Conservation (phyloP, 2,113 vertebrate species). For the Entosphenus tridentatus region DNA sequence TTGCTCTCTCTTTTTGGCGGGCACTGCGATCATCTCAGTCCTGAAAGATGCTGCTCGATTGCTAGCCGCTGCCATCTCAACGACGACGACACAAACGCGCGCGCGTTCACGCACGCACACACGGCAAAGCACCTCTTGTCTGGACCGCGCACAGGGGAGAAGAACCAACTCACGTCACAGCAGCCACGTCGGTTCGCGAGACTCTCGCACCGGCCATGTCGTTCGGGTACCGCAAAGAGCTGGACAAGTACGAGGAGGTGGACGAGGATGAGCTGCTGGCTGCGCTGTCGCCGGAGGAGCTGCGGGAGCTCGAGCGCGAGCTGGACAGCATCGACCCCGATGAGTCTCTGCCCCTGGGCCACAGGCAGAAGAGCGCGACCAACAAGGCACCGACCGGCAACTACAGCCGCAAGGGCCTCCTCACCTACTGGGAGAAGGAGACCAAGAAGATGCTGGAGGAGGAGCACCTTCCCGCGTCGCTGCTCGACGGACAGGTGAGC, state of each 20-base stretch:
- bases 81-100: no score
- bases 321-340: constrained; percentile 71
- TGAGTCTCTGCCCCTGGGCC: constrained; percentile 51
- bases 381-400: constrained; percentile 75
- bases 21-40: no score
- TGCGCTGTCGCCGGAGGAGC: constrained; percentile 63
- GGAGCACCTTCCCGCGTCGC: constrained; percentile 26
- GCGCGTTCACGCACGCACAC: no score
- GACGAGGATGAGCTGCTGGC: constrained; percentile 91
- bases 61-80: no score
- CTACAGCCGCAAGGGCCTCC: constrained; percentile 67
- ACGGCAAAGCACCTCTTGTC: no score
- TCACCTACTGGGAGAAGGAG: constrained; percentile 93
- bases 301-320: constrained; percentile 75
- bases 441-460: constrained; percentile 62
- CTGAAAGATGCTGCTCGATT: no score
- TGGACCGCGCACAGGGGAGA: no score
- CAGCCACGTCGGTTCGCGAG: no score
- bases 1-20: no score
- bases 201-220: constrained; percentile 1
- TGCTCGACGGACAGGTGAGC: no score
- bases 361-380: constrained; percentile 72
- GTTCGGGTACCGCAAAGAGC: constrained; percentile 76
- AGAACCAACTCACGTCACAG: no score
- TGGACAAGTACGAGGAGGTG: constrained; percentile 89